Evolutionary conservation across 2,797 vertebrate genomes (phyloP).

Genomic region (Sebastes miniatus): DNA sequence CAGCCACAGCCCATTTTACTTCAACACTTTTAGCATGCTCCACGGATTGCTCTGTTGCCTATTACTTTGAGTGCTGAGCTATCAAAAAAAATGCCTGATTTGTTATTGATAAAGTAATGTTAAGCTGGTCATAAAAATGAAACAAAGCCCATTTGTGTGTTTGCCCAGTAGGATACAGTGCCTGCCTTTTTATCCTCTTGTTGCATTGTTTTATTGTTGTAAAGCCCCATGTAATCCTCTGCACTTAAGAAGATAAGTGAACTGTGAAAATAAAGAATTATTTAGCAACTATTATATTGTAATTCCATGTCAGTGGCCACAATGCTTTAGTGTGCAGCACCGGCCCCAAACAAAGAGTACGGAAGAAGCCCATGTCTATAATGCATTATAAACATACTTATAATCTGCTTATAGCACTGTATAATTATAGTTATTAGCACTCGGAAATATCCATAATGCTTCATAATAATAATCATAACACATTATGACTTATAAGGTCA

Average conservation of each 20-base stretch:
- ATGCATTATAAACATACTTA: not conserved
- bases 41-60: slow-evolving; percentile 65
- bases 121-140: slow-evolving; percentile 73
- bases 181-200: slow-evolving; percentile 41
- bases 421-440: not conserved
- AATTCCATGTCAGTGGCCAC: slow-evolving; percentile 37
- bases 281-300: slow-evolving; percentile 58
- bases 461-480: not conserved
- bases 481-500: not conserved
- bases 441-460: not conserved
- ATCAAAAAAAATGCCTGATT: slow-evolving; percentile 79
- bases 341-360: slow-evolving; percentile 24
- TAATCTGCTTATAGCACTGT: not conserved
- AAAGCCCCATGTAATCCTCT: slow-evolving; percentile 64
- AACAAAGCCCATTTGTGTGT: slow-evolving; percentile 70
- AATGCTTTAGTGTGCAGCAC: slow-evolving; percentile 25
- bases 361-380: not conserved
- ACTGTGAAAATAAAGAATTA: slow-evolving; percentile 64
- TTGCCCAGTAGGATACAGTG: slow-evolving; percentile 53
- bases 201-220: slow-evolving; percentile 68
- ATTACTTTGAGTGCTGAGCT: slow-evolving; percentile 78
- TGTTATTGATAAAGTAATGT: slow-evolving; percentile 83
- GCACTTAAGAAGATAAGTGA: slow-evolving; percentile 72
- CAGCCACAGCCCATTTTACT: slow-evolving; percentile 68
- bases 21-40: slow-evolving; percentile 61